These are phyloP conservation scores for Lumbricus terrestris DNA, from an alignment of 2,888 invertebrate genomes.

Conservation along the genomic window DNA sequence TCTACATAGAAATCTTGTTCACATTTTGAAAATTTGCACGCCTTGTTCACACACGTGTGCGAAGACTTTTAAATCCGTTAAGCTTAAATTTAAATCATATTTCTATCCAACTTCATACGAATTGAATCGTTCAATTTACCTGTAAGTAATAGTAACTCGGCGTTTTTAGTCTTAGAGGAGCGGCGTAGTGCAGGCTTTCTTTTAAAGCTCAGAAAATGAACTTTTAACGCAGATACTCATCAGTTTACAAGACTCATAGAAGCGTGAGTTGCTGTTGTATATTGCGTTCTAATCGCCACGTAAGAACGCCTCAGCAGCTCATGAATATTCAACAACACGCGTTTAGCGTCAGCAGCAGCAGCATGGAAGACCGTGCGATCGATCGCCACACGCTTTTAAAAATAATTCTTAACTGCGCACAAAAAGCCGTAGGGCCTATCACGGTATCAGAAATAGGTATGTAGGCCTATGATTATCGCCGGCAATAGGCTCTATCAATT, in stretches of 20 bases:
- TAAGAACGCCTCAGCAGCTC: neutral
- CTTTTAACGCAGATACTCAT: neutral
- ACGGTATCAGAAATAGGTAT: too few relatives aligned
- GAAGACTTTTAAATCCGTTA: neutral
- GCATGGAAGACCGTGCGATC: neutral
- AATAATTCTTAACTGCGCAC: neutral
- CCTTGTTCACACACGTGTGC: neutral
- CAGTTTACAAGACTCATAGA: neutral
- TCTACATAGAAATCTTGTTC: neutral
- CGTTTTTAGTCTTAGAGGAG: neutral
- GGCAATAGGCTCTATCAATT: too few relatives aligned
- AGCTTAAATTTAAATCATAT: neutral
- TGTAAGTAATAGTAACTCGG: neutral
- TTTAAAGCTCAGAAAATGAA: neutral
- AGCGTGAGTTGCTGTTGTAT: neutral
- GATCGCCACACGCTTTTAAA: neutral
- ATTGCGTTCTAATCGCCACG: neutral
- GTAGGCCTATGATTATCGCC: too few relatives aligned
- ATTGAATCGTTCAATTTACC: neutral
- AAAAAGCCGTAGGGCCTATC: neutral
- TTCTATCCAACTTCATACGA: neutral
- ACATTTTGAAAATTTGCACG: neutral
- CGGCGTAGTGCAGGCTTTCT: neutral
- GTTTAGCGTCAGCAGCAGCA: neutral
- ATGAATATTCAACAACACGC: neutral